A percentile compares a stretch with the other conserved stretches of the same genome.
phyloP scores from a whole-genome alignment of 2,113 vertebrate genomes.

The Cacatua alba region DNA sequence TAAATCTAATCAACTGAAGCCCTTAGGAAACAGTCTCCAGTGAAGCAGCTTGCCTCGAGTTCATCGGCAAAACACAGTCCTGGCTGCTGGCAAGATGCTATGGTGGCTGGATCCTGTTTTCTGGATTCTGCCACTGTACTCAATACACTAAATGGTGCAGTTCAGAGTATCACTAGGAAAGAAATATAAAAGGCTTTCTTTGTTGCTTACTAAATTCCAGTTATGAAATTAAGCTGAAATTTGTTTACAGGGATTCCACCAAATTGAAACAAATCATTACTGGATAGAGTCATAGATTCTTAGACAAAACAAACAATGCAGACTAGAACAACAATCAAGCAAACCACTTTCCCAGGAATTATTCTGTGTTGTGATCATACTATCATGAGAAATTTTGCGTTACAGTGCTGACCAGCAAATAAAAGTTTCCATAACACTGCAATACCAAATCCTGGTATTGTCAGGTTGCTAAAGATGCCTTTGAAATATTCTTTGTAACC shows the following conservation, averaged over 20 bases:
- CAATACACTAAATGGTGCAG: neutral
- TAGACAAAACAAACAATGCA: neutral
- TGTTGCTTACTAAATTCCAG: neutral
- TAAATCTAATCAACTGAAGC: neutral
- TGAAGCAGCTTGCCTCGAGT: neutral
- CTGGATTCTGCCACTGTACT: neutral
- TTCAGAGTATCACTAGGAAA: neutral
- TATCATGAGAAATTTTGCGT: neutral
- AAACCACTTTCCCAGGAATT: neutral
- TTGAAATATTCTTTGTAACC: neutral
- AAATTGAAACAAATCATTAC: neutral
- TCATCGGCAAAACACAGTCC: neutral
- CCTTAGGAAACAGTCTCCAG: neutral
- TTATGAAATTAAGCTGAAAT: neutral
- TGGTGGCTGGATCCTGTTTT: neutral
- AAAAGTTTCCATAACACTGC: neutral
- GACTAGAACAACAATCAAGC: neutral
- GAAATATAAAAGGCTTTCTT: neutral
- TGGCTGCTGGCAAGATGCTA: neutral
- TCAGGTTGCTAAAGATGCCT: neutral
- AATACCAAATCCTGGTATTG: neutral
- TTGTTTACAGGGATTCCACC: neutral
- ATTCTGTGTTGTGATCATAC: neutral
- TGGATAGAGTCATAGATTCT: neutral
- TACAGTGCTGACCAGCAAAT: neutral